A percentile compares a stretch with the other conserved stretches of the same genome.
Conservation (phyloP, 2,888 invertebrate species). For the Kryphioiulus occultus region DNA sequence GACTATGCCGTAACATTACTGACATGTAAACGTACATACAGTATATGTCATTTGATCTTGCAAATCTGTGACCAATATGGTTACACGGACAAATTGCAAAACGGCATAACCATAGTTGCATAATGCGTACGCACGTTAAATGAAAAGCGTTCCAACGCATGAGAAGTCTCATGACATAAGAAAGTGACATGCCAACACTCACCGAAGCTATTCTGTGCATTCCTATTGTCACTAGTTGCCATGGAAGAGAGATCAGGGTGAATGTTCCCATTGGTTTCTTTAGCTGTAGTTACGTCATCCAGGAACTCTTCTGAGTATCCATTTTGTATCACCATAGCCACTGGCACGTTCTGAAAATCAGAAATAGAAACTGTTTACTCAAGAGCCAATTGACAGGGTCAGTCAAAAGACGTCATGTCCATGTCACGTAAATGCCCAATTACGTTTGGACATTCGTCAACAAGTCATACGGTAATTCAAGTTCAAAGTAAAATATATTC, state of each 20-base stretch:
- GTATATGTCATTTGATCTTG: no score
- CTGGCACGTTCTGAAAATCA: constrained; percentile 74
- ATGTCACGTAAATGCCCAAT: no score
- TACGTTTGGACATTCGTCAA: neutral
- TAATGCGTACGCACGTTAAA: no score
- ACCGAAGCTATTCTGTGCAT: neutral
- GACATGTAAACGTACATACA: no score
- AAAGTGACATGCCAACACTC: neutral
- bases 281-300: constrained; percentile 68
- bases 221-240: neutral
- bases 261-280: constrained; percentile 91
- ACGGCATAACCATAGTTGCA: no score
- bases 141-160: no score
- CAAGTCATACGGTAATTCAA: no score
- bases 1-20: no score
- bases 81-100: no score
- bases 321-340: constrained; percentile 86
- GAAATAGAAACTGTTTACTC: constrained; percentile 54
- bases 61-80: no score
- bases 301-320: constrained; percentile 94
- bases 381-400: constrained; percentile 15
- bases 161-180: no score
- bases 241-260: constrained; percentile 65
- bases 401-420: neutral
- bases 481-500: no score